Conservation (phyloP, 2,888 invertebrate species). For the Ophion ventricosus region DNA sequence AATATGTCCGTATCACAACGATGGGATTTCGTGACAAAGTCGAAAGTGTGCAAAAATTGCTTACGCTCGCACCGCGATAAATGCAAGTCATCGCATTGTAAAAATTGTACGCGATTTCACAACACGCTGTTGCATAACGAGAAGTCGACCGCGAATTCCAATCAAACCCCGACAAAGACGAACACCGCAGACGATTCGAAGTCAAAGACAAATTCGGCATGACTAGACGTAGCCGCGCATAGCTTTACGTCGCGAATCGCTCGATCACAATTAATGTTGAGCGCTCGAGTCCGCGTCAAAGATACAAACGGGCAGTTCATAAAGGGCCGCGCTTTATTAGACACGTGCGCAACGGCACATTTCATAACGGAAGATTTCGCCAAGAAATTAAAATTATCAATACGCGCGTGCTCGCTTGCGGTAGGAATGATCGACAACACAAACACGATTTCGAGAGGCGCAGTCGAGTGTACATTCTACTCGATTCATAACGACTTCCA, state of each 20-base stretch:
- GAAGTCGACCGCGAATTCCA: constrained; percentile 2
- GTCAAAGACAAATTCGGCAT: constrained; percentile 32
- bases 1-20: constrained; percentile 36
- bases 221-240: constrained; percentile 21
- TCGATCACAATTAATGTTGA: constrained; percentile 63
- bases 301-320: constrained; percentile 36
- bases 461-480: constrained; percentile 48
- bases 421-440: constrained; percentile 52
- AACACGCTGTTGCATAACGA: constrained; percentile 52
- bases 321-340: constrained; percentile 59
- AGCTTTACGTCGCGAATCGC: constrained; percentile 28
- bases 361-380: constrained; percentile 60
- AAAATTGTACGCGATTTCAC: constrained; percentile 39
- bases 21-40: constrained; percentile 35
- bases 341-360: constrained; percentile 63
- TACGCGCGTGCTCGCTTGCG: constrained; percentile 49
- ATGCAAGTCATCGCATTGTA: constrained; percentile 46
- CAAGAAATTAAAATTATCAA: constrained; percentile 41
- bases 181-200: neutral
- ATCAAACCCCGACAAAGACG: neutral
- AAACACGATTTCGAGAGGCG: constrained; percentile 45
- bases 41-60: constrained; percentile 54
- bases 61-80: constrained; percentile 38
- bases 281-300: constrained; percentile 48
- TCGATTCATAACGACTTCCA: constrained; percentile 47